These are phyloP conservation scores for Cathartes aura DNA, from an alignment of 2,113 vertebrate species.

Conservation along the genomic window DNA sequence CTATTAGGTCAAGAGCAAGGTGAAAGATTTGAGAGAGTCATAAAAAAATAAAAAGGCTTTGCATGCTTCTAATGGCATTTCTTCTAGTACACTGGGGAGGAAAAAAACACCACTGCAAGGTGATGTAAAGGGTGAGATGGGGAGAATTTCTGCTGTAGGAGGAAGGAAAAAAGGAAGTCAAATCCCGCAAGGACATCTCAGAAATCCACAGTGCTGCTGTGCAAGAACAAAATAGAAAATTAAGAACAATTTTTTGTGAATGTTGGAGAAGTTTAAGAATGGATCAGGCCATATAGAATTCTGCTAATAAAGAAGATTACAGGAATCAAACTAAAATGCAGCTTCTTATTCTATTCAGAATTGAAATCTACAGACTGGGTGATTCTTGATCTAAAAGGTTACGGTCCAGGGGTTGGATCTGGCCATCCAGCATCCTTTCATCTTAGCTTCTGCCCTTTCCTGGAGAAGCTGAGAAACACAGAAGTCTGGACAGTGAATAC, in stretches of 20 bases:
- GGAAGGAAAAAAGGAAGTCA: not conserved
- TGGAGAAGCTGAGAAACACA: not conserved
- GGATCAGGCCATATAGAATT: not conserved
- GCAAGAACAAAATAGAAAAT: not conserved
- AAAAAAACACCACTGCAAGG: not conserved
- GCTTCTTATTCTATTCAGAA: not conserved
- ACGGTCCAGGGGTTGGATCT: not conserved
- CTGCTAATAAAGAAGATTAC: not conserved
- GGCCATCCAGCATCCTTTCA: not conserved
- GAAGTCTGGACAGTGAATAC: not conserved
- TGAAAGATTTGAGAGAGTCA: constrained; percentile 40
- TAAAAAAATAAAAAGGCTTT: constrained; percentile 51
- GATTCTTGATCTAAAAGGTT: not conserved
- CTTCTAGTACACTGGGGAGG: not conserved
- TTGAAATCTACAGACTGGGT: not conserved
- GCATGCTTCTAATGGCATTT: not conserved
- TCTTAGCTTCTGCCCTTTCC: not conserved
- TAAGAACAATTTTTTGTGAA: not conserved
- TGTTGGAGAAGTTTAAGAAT: not conserved
- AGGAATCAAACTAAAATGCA: not conserved
- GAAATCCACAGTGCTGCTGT: not conserved
- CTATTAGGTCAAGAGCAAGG: constrained; percentile 27
- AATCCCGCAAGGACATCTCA: not conserved
- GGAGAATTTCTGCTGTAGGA: not conserved
- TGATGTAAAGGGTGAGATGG: not conserved